A percentile compares a stretch with the other conserved stretches of the same genome.
phyloP scores from a whole-genome alignment of 1,140 invertebrate genomes.

The Parapsyche elsis region DNA sequence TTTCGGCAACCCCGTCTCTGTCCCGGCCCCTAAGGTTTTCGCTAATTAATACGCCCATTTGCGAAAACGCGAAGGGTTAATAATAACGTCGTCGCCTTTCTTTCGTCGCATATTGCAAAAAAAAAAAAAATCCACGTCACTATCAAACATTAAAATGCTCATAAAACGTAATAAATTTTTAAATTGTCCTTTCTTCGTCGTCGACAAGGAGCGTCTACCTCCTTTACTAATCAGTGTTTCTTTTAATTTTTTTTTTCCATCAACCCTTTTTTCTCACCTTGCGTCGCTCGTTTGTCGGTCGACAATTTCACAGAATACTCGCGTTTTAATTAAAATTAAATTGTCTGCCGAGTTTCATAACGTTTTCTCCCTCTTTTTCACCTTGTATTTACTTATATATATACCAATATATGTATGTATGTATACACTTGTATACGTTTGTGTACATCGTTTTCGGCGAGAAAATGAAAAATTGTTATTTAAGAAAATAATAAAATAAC shows the following conservation, averaged over 20 bases:
- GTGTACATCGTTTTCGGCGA: not conserved
- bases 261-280: slow-evolving; percentile 29
- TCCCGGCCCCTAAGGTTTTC: slow-evolving; percentile 40
- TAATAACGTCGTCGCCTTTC: not conserved
- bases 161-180: slow-evolving; percentile 28
- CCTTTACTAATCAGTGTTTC: not conserved
- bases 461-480: slow-evolving; percentile 43
- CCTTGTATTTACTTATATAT: not conserved
- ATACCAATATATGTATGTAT: not conserved
- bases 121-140: not conserved
- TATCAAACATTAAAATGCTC: not conserved
- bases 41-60: slow-evolving; percentile 54
- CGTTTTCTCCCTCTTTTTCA: slow-evolving; percentile 30
- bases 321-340: slow-evolving; percentile 49
- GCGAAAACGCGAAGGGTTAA: slow-evolving; percentile 34
- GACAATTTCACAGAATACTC: slow-evolving; percentile 42
- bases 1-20: slow-evolving; percentile 33
- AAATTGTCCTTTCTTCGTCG: slow-evolving; percentile 16
- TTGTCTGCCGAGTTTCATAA: slow-evolving; percentile 37
- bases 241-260: not conserved
- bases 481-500: slow-evolving; percentile 39
- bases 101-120: slow-evolving; percentile 15
- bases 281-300: not conserved
- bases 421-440: not conserved
- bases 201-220: not conserved